Base-by-base conservation (phyloP, 1,140 invertebrate species). In the Xylocopa sonorina region DNA sequence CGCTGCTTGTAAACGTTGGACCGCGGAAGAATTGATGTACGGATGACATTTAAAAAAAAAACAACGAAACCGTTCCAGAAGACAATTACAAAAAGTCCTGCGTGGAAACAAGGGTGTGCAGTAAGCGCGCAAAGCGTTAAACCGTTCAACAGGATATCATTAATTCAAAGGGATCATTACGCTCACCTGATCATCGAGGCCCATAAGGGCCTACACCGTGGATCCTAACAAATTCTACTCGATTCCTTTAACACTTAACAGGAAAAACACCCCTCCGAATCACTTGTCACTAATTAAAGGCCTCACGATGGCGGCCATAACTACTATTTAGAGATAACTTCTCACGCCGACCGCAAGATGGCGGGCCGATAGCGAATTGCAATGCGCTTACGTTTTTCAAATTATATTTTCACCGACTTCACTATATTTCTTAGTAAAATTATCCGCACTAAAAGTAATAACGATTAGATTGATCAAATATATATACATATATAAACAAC, bases 241-340 rank as follows among this genome's bases (percentile, higher is more conserved):
- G 29, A 63, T 69, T 46, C 46, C 27, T 58, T 80, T 60, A 74
- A 58, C 80, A 79, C 85, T 29, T 27, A 38, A 82, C 34, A 48
- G 12, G 27, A 67, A 51, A 87, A 86, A 77, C 85, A 80, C 82
- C 51, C 48, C 63, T 72, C 62, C 62, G 62, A 84, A 66, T 80
- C 81, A 87, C 83, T 86, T 86, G 83, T 86, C 87, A 86, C 84
- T 87, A 72, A 87, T 86, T 86, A 86, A 86, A 81, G 81, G 48
- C 72, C 87, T 87, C 80, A 27, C 80, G 72, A 86, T 74, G 79
- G 81, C 87, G 79, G 86, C 87, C 87, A 88, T 88, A 16, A 83
- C 81, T 88, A 76, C 75, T 75, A 69, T 83, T 64, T 46, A 16
- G 63, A n/a, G 38, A 14, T 41, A 3, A 5, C 29, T 83, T 72